Evolutionary conservation across 1,140 invertebrate species (phyloP), one percentile per base, ranked within the genome.

Genomic region (Battus philenor): DNA sequence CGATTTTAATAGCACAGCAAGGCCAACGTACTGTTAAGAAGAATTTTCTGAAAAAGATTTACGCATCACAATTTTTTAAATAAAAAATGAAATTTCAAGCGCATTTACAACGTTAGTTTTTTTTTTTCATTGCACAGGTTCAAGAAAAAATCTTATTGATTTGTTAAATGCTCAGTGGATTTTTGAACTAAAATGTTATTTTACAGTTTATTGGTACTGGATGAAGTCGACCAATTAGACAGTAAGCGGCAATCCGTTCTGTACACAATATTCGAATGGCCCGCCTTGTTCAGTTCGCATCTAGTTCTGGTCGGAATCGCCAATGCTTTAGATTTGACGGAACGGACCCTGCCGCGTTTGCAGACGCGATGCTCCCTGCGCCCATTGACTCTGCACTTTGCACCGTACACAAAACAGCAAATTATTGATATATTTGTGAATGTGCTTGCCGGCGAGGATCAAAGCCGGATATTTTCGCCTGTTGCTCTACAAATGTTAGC

Each of bases 191-290:
- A 20, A 20, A 20, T 20, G 18, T 20, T 20, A 20, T 22, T 63
- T 89, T 89, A 58, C 84, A 93, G 94, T 33, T 78, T 98, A 2
- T 65, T 99, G 11, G 91, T 99, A n/a, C 76, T 99, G 9, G 98
- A 99, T 81, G 98, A 99, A 88, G 95, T 99, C 44, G 98, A 99
- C 85, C 95, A 98, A 71, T 82, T 99, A 4, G 91, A 92, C 50
- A 91, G 88, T 41, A 93, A 92, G 69, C 91, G 93, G 11, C 96
- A 98, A 62, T 91, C 94, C 2, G 91, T 98, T 12, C 80, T 99
- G 7, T 98, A 98, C 76, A 93, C 92, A 0, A 91, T 99, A 51
- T 99, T 99, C 82, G 95, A 97, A 69, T 98, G 96, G 96, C 95
- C 97, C 0, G 88, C 92, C 0, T 72, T 92, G 27, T 57, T 78